Evolutionary conservation across 1,140 invertebrate genomes (phyloP), one percentile per base, ranked within the genome.

Genomic region (Acromyrmex charruanus): DNA sequence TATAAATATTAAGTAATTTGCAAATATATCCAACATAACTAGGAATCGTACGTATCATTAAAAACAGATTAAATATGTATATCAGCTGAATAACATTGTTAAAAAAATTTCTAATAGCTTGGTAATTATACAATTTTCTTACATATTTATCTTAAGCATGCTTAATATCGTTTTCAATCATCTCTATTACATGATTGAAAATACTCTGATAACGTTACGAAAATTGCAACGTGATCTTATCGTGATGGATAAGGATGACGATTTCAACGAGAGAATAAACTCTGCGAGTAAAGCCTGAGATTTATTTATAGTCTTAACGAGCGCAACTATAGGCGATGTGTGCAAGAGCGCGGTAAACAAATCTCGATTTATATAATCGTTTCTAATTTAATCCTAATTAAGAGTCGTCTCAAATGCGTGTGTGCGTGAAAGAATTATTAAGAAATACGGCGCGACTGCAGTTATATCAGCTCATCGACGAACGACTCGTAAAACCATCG

Each of bases 351-450:
- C 39, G 51, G 31, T 71, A 65, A 79, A 25, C 59, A 31, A 77
- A 63, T 31, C 39, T 25, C 31, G 16, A 81, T 81, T 81, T 58
- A 21, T 49, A 71, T 69, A 71, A 81, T 58, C 63, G 77, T 58
- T 71, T 81, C 51, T 44, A 81, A 39, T 81, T 81, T 72, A 71
- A 79, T 65, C 59, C 59, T 35, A 65, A 79, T 79, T 65, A 65
- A 25, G 75, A 35, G 61, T 61, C 39, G 7, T 21, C 9, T 44
- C 16, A 61, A 49, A 61, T 21, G 55, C 66, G 10, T 14, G 16
- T 10, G 6, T 9, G 18, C 55, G 25, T 14, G 72, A 79, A 7
- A 65, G 75, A 3, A 31, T 44, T 31, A 51, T 81, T 44, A 51
- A 25, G 51, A 72, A 81, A 71, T 53, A 31, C 14, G 12, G 16